Conservation (phyloP, 2,888 invertebrate genomes). For the Aromia moschata region DNA sequence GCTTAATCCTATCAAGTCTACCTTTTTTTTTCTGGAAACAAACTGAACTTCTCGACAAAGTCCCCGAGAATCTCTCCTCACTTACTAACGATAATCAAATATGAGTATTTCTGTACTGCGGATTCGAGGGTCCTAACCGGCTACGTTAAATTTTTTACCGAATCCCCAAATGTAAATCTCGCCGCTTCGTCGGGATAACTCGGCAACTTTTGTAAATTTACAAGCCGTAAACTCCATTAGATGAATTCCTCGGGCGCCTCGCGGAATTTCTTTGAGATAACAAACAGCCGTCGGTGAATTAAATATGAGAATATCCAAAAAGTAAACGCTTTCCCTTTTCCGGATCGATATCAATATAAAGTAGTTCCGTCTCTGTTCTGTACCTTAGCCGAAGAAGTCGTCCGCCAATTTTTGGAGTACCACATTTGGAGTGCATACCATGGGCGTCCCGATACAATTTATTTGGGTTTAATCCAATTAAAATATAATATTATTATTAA, state of each 20-base stretch:
- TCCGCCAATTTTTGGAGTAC: not conserved
- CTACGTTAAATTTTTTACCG: constrained; percentile 10
- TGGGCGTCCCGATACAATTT: too few relatives aligned
- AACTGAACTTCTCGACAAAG: too few relatives aligned
- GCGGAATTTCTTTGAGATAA: constrained; percentile 19
- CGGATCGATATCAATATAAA: constrained; percentile 2
- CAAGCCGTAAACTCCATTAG: constrained; percentile 21
- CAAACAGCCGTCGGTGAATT: constrained; percentile 19
- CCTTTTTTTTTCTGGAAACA: too few relatives aligned
- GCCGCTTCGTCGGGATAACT: constrained; percentile 11
- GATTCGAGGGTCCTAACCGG: too few relatives aligned
- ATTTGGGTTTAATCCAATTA: too few relatives aligned
- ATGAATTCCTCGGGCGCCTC: constrained; percentile 13
- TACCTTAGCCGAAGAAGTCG: not conserved
- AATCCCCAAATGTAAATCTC: constrained; percentile 16
- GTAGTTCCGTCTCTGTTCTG: not conserved
- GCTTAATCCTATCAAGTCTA: too few relatives aligned
- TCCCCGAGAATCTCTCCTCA: too few relatives aligned
- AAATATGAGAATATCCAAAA: constrained; percentile 22
- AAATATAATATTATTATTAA: too few relatives aligned
- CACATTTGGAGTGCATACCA: too few relatives aligned
- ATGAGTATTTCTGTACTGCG: too few relatives aligned
- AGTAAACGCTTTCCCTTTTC: constrained; percentile 2
- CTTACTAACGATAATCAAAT: not conserved
- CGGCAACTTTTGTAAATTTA: constrained; percentile 20